phyloP scores from a whole-genome alignment of 2,888 invertebrate genomes.

The Chesias legatella region DNA sequence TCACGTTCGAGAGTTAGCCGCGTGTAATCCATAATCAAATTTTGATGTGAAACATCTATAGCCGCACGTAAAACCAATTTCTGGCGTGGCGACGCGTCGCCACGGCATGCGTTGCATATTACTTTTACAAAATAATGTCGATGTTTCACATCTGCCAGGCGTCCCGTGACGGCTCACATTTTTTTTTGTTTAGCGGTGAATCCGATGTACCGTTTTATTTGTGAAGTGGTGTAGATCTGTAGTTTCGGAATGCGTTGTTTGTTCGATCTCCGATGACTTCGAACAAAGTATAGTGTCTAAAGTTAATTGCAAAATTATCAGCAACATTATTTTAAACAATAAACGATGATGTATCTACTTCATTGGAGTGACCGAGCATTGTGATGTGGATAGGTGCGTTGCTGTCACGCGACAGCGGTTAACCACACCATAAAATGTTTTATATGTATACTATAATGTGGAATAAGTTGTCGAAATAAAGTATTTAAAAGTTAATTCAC shows the following conservation, averaged over 20 bases:
- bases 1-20: too few species aligned
- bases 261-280: slow-evolving; percentile 68
- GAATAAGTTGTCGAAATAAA: slow-evolving; percentile 80
- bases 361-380: slow-evolving; percentile 65
- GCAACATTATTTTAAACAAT: slow-evolving; percentile 65
- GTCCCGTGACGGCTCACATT: too few species aligned
- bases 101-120: too few species aligned
- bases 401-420: slow-evolving; percentile 74
- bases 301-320: slow-evolving; percentile 68
- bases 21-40: background rate
- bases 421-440: slow-evolving; percentile 79
- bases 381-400: slow-evolving; percentile 78
- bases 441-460: slow-evolving; percentile 79
- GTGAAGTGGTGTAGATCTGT: slow-evolving; percentile 47
- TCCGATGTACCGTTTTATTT: slow-evolving; percentile 30
- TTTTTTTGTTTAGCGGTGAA: slow-evolving; percentile 30
- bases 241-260: slow-evolving; percentile 47
- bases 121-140: too few species aligned
- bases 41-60: too few species aligned
- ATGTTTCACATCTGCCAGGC: too few species aligned
- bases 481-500: slow-evolving; percentile 79
- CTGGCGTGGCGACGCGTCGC: too few species aligned
- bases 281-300: slow-evolving; percentile 78
- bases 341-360: slow-evolving; percentile 57
- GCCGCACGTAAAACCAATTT: too few species aligned